Evolutionary conservation across 2,888 invertebrate species (phyloP).

Genomic region (Creontiades dilutus): DNA sequence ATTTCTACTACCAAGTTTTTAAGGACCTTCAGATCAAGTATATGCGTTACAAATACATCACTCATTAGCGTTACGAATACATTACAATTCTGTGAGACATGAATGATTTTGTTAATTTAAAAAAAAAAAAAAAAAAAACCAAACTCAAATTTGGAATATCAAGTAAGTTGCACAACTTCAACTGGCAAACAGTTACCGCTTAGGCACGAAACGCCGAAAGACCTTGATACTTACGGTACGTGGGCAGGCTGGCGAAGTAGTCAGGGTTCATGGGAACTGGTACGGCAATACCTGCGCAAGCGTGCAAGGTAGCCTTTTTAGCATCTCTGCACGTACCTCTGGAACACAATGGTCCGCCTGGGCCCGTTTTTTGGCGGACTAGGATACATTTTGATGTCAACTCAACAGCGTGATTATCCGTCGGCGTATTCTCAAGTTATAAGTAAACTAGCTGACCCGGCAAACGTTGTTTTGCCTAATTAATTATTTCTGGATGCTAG

Average conservation of each 20-base stretch:
- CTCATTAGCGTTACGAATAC: no score
- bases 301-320: background rate
- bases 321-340: background rate
- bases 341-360: background rate
- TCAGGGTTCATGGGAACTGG: slow-evolving; percentile 34
- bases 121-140: no score
- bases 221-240: slow-evolving; percentile 16
- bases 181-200: background rate
- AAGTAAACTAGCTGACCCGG: no score
- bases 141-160: background rate
- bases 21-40: no score
- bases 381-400: slow-evolving; percentile 6
- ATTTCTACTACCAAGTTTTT: no score
- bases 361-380: background rate
- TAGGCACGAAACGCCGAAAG: background rate
- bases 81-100: no score
- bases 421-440: no score
- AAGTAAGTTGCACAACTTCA: background rate
- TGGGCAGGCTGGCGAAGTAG: slow-evolving; percentile 1
- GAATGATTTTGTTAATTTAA: no score
- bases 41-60: no score
- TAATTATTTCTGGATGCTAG: no score
- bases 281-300: slow-evolving; percentile 15
- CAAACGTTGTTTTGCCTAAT: no score
- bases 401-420: background rate